Conservation (phyloP, 1,140 invertebrate genomes). For the Tetragonula clypearis region DNA sequence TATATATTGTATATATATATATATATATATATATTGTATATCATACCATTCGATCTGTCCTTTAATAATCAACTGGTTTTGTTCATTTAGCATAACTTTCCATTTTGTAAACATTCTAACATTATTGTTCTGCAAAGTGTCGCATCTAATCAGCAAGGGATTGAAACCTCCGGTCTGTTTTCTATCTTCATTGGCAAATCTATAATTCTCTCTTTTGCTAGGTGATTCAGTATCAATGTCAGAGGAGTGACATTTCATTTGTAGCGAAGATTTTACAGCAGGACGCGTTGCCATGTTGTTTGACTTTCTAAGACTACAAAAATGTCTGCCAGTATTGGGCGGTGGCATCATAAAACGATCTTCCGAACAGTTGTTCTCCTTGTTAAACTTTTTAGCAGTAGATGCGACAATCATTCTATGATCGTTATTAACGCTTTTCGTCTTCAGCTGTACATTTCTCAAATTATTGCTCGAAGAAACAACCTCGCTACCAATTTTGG, state of each 20-base stretch:
- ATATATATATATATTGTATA: neutral
- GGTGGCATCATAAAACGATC: constrained; percentile 69
- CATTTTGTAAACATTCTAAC: constrained; percentile 66
- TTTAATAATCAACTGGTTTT: constrained; percentile 70
- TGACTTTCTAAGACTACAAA: neutral
- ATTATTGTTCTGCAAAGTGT: constrained; percentile 19
- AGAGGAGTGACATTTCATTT: neutral
- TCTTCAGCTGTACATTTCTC: constrained; percentile 46
- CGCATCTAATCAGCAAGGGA: neutral
- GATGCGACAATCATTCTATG: constrained; percentile 60
- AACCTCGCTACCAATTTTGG: constrained; percentile 63
- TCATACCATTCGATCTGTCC: constrained; percentile 71
- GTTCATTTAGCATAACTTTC: constrained; percentile 69
- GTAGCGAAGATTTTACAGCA: neutral
- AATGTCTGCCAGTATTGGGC: constrained; percentile 17
- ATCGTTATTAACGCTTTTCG: neutral
- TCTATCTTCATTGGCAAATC: neutral
- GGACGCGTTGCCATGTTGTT: neutral
- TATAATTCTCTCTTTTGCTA: neutral
- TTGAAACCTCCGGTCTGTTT: neutral
- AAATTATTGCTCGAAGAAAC: constrained; percentile 69
- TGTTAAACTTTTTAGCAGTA: constrained; percentile 56
- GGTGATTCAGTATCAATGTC: neutral
- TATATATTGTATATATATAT: too few relatives aligned
- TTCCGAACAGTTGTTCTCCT: neutral